Evolutionary conservation across 2,888 invertebrate species (phyloP).

Genomic region (Laspeyria flexula): DNA sequence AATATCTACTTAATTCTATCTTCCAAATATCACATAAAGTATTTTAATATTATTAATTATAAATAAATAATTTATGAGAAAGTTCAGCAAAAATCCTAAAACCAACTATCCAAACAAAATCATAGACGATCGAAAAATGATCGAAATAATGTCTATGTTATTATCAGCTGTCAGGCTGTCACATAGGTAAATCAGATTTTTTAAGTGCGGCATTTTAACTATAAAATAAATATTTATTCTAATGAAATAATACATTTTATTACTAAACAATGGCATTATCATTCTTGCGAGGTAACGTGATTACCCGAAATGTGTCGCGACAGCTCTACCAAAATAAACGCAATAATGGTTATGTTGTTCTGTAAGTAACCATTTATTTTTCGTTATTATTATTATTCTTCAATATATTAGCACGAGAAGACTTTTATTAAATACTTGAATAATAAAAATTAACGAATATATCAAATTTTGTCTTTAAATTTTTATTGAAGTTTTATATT

Average conservation of each 20-base stretch:
- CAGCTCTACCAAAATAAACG: slow-evolving; percentile 84
- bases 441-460: too few relatives aligned
- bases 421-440: too few relatives aligned
- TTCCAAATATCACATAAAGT: too few relatives aligned
- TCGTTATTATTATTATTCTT: neutral
- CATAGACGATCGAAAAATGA: neutral
- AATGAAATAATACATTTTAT: slow-evolving; percentile 25
- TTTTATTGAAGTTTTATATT: too few relatives aligned
- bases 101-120: neutral
- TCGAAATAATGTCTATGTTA: neutral
- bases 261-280: slow-evolving; percentile 70
- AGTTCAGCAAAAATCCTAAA: too few relatives aligned
- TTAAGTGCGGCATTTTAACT: slow-evolving; percentile 49
- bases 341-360: slow-evolving; percentile 88
- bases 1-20: too few relatives aligned
- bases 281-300: slow-evolving; percentile 70
- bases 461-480: too few relatives aligned
- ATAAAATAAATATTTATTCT: slow-evolving; percentile 54
- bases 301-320: slow-evolving; percentile 70
- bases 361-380: slow-evolving; percentile 84
- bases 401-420: neutral
- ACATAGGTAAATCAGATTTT: slow-evolving; percentile 46
- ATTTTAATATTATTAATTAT: too few relatives aligned
- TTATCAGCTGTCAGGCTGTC: slow-evolving; percentile 34
- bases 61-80: too few relatives aligned